Evolutionary conservation across 2,113 vertebrate species (phyloP).

Genomic region (Vombatus ursinus): DNA sequence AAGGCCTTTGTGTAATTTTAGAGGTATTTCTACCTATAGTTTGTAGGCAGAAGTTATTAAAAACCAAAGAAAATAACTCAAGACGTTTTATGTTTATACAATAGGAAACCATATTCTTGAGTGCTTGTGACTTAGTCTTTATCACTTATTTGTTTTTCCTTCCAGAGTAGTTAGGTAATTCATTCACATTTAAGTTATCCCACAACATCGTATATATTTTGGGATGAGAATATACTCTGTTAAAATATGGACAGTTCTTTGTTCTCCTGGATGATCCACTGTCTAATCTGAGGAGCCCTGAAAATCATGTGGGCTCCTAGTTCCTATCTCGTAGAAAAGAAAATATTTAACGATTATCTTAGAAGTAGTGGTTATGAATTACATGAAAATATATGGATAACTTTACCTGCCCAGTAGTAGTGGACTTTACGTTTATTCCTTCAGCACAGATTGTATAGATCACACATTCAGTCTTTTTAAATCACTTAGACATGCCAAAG

Average conservation of each 20-base stretch:
- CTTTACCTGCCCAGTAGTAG: not conserved
- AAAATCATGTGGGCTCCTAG: not conserved
- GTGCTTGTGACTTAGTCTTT: not conserved
- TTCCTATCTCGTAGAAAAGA: constrained; percentile 23
- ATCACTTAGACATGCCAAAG: not conserved
- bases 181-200: not conserved
- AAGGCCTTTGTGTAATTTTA: not conserved
- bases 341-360: not conserved
- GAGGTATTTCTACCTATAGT: not conserved
- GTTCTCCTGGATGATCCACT: constrained; percentile 4
- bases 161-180: constrained; percentile 22
- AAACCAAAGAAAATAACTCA: not conserved
- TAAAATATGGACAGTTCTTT: constrained; percentile 1
- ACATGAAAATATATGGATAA: constrained; percentile 36
- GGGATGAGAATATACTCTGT: not conserved
- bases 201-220: not conserved
- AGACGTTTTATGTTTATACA: constrained; percentile 21
- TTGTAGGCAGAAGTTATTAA: not conserved
- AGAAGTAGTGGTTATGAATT: constrained; percentile 29
- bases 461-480: not conserved
- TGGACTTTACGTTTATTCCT: not conserved
- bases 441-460: constrained; percentile 15
- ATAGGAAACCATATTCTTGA: constrained; percentile 39
- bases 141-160: not conserved
- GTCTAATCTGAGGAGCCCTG: constrained; percentile 20